Conservation (phyloP, 2,888 invertebrate genomes). For the Leucania comma region DNA sequence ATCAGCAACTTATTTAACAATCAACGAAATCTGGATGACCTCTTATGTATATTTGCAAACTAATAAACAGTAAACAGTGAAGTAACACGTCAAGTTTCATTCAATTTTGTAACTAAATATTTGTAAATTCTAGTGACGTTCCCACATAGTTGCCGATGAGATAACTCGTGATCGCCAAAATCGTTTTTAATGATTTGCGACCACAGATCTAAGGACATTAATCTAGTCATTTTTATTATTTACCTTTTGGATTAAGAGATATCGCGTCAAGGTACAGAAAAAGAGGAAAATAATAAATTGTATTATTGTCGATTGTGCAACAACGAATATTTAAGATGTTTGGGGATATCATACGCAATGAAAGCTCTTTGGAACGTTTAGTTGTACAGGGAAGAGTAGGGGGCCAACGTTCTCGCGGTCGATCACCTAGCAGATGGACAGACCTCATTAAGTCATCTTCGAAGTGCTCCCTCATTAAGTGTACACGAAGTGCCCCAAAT, state of each 20-base stretch:
- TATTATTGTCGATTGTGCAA: no score
- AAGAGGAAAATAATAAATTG: slow-evolving; percentile 35
- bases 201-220: slow-evolving; percentile 38
- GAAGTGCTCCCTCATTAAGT: no score
- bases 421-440: no score
- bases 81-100: slow-evolving; percentile 51
- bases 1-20: not conserved
- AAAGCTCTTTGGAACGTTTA: no score
- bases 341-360: no score
- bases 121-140: slow-evolving; percentile 47
- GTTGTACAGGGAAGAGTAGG: no score
- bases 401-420: no score
- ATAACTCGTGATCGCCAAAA: slow-evolving; percentile 53
- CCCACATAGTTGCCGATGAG: slow-evolving; percentile 48
- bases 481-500: no score
- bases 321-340: no score
- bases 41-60: slow-evolving; percentile 16
- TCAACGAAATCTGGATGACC: slow-evolving; percentile 11
- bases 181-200: slow-evolving; percentile 45
- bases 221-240: slow-evolving; percentile 18
- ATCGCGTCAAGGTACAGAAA: slow-evolving; percentile 13
- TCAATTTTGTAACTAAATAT: slow-evolving; percentile 56
- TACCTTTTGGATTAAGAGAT: slow-evolving; percentile 27
- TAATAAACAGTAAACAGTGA: slow-evolving; percentile 45
- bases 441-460: no score